Evolutionary conservation across 2,888 invertebrate genomes (phyloP).

Genomic region (Sarcophaga caerulescens): DNA sequence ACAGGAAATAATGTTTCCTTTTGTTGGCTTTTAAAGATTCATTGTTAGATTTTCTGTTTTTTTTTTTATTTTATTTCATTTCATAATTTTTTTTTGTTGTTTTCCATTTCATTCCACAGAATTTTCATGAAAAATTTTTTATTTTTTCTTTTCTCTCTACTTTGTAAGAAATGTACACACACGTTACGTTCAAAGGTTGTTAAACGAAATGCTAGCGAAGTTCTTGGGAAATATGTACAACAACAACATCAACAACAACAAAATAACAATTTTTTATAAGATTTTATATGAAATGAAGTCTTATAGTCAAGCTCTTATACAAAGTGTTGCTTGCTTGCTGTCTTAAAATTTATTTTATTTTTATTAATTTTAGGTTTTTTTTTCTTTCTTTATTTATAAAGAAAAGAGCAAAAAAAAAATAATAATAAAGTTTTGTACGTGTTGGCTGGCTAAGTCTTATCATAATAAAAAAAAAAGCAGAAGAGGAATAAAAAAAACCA

Average conservation of each 20-base stretch:
- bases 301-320: conserved; percentile 14
- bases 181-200: neutral
- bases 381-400: neutral
- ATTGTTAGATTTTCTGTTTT: neutral
- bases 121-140: neutral
- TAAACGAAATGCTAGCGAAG: neutral
- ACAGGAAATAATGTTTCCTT: too few species aligned
- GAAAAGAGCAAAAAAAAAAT: conserved; percentile 19
- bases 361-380: conserved; percentile 38
- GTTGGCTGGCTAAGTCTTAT: conserved; percentile 43
- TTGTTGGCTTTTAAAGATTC: too few species aligned
- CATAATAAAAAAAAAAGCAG: conserved; percentile 7
- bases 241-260: too few species aligned
- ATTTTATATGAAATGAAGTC: neutral
- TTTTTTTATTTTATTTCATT: neutral
- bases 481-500: neutral
- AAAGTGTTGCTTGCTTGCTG: neutral
- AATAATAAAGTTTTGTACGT: conserved; percentile 63
- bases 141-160: neutral
- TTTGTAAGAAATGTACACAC: neutral
- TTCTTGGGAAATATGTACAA: neutral
- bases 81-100: neutral
- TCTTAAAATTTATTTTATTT: conserved; percentile 28
- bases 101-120: neutral
- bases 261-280: too few species aligned